A percentile compares a stretch with the other conserved stretches of the same genome.
Conservation (phyloP, 2,797 vertebrate species). For the Spea hammondii region DNA sequence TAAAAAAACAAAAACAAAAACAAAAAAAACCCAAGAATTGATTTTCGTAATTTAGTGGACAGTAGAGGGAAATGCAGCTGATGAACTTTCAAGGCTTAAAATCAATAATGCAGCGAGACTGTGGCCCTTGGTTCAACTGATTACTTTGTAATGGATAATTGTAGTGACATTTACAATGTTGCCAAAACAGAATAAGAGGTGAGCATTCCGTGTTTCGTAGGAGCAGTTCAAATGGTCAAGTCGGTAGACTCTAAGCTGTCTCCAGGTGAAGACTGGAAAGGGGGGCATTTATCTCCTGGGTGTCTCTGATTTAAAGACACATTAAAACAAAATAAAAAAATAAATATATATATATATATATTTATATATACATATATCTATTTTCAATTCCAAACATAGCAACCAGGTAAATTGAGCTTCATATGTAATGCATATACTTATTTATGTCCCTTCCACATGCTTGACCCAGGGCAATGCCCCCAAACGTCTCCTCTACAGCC, state of each 20-base stretch:
- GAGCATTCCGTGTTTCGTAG: background rate
- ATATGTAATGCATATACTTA: no score
- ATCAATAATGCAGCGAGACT: constrained; percentile 16
- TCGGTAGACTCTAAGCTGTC: background rate
- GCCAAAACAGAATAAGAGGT: background rate
- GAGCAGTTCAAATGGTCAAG: background rate
- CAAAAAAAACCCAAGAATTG: background rate
- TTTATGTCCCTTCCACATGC: no score
- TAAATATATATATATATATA: no score
- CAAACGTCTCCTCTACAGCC: no score
- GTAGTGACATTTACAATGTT: constrained; percentile 15
- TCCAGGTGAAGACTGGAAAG: background rate
- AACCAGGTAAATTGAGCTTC: no score
- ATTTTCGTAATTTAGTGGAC: background rate
- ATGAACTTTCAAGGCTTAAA: background rate
- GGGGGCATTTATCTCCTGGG: no score
- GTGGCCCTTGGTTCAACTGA: background rate
- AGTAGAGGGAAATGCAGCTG: background rate
- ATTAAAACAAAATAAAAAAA: no score
- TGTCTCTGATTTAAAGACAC: no score
- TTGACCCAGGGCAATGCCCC: no score
- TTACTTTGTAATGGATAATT: constrained; percentile 14
- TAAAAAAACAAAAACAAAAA: background rate
- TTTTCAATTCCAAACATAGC: no score
- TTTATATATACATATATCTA: no score